phyloP scores from a whole-genome alignment of 2,888 invertebrate genomes.

The Aleiodes testaceus region DNA sequence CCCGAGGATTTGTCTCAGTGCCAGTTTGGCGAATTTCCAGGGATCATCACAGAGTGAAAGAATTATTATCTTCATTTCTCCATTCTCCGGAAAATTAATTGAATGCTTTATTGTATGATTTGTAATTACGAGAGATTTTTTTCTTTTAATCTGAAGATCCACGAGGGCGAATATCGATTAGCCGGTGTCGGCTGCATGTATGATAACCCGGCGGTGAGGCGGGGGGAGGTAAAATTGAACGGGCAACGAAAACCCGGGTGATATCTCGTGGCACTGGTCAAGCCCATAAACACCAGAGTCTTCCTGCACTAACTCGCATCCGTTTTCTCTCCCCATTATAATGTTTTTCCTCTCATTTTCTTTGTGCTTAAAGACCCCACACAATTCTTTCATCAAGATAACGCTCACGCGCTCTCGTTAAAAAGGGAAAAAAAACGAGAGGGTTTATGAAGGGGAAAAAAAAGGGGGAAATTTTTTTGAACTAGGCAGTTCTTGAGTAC shows the following conservation, averaged over 20 bases:
- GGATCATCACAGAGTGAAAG: no score
- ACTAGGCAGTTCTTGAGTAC: not conserved
- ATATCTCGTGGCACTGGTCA: conserved; percentile 16
- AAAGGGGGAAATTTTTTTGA: no score
- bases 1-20: conserved; percentile 22
- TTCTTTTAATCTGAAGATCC: conserved; percentile 4
- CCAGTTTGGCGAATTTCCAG: conserved; percentile 8
- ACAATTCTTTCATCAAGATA: conserved; percentile 22
- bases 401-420: not conserved
- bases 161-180: conserved; percentile 23
- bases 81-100: no score
- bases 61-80: no score
- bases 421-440: conserved; percentile 21
- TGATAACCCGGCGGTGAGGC: conserved; percentile 2
- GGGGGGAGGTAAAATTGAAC: not conserved
- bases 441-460: conserved; percentile 40
- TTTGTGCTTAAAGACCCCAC: conserved; percentile 7
- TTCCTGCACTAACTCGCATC: not conserved
- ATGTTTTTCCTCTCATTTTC: not conserved
- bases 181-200: conserved; percentile 21
- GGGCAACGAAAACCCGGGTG: not conserved
- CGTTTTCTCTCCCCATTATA: not conserved
- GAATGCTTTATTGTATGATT: no score
- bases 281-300: not conserved
- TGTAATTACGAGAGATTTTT: not conserved